A percentile compares a stretch with the other conserved stretches of the same genome.
Evolutionary conservation across 2,888 invertebrate genomes (phyloP).

Genomic region (Crepidodera aurea): DNA sequence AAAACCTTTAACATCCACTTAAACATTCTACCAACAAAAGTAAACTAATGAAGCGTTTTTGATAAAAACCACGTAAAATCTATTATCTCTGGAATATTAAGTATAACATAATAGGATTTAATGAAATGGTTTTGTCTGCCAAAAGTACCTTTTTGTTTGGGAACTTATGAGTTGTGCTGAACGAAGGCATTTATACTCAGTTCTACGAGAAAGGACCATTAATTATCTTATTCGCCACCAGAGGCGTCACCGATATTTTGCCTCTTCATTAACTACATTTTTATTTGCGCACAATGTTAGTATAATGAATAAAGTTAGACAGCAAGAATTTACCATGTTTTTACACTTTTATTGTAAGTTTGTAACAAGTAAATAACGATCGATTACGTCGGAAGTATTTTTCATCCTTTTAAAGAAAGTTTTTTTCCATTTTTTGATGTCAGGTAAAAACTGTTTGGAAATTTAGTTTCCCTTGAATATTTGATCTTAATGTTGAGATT

Average conservation of each 20-base stretch:
- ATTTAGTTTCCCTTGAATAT: too few species aligned
- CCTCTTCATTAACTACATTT: too few species aligned
- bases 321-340: too few species aligned
- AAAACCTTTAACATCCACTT: constrained; percentile 26
- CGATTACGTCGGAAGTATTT: too few species aligned
- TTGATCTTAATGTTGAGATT: too few species aligned
- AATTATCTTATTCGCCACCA: constrained; percentile 21
- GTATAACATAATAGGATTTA: constrained; percentile 39
- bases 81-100: constrained; percentile 36
- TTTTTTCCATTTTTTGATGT: too few species aligned
- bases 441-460: too few species aligned
- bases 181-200: constrained; percentile 27
- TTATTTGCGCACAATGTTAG: too few species aligned
- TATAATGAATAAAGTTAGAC: too few species aligned
- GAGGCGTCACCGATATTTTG: background rate
- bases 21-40: constrained; percentile 29
- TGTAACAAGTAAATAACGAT: too few species aligned
- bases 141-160: constrained; percentile 35
- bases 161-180: constrained; percentile 36
- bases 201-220: constrained; percentile 16
- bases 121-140: constrained; percentile 38
- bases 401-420: too few species aligned
- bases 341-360: too few species aligned
- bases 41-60: constrained; percentile 32
- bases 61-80: constrained; percentile 35